Evolutionary conservation across 2,113 vertebrate species (phyloP).

Genomic region (Lophochroa leadbeateri): DNA sequence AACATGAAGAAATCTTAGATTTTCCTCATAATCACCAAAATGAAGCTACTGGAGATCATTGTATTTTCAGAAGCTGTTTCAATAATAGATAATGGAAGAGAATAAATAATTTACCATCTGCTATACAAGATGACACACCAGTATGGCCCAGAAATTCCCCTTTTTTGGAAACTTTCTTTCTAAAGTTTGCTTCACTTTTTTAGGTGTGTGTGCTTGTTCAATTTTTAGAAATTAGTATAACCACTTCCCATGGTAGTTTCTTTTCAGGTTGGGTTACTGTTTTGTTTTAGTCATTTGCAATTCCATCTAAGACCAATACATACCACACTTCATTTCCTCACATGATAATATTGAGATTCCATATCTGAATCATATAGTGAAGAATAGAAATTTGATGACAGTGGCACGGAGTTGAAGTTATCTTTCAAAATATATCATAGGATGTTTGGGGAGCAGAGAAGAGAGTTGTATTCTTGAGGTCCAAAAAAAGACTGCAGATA

Average conservation of each 20-base stretch:
- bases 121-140: background rate
- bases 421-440: background rate
- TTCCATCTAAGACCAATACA: background rate
- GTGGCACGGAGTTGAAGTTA: background rate
- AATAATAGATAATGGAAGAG: background rate
- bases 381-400: background rate
- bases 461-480: background rate
- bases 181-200: background rate
- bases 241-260: background rate
- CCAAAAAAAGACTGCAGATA: background rate
- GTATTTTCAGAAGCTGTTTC: background rate
- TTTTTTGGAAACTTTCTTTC: background rate
- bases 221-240: background rate
- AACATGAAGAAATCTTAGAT: background rate
- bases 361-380: background rate
- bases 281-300: background rate
- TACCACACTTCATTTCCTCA: background rate
- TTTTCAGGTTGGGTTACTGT: background rate
- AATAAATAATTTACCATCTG: slow-evolving; percentile 12
- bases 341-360: background rate
- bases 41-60: background rate
- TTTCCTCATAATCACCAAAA: background rate
- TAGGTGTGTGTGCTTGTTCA: background rate
- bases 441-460: background rate
- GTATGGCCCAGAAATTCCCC: background rate